phyloP scores from a whole-genome alignment of 2,113 vertebrate species.

The Neotoma lepida region DNA sequence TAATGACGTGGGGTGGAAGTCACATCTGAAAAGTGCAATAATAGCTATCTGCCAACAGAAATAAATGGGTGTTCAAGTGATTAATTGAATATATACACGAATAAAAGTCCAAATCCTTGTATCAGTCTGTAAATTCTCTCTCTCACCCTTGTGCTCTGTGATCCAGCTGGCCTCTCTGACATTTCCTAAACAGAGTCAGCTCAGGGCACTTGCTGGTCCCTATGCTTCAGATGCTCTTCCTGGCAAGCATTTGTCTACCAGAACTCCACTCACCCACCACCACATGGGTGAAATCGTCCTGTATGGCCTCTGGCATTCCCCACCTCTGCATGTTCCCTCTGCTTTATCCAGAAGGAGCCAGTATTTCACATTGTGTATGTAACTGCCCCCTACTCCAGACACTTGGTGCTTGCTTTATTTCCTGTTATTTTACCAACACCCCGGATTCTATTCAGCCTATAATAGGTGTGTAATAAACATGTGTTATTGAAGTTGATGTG shows the following conservation, averaged over 20 bases:
- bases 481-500: background rate
- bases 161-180: background rate
- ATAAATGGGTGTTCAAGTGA: background rate
- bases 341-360: background rate
- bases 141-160: background rate
- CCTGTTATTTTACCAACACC: background rate
- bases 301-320: accelerated
- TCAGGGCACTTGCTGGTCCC: background rate
- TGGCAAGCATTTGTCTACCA: background rate
- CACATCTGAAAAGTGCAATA: background rate
- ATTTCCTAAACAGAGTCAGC: background rate
- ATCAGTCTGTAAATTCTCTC: background rate
- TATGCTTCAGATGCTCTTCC: background rate
- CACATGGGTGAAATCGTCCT: background rate
- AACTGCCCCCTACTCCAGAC: background rate
- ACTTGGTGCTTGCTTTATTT: conserved; percentile 1
- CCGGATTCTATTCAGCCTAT: background rate
- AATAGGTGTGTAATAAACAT: background rate
- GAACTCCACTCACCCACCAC: background rate
- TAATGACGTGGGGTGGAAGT: background rate
- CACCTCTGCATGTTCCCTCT: background rate
- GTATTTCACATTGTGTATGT: background rate
- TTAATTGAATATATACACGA: background rate
- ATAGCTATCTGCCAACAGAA: background rate
- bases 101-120: background rate